A percentile compares a stretch with the other conserved stretches of the same genome.
These are phyloP conservation scores for Acromyrmex echinatior DNA, from an alignment of 1,140 invertebrate species.

Conservation along the genomic window DNA sequence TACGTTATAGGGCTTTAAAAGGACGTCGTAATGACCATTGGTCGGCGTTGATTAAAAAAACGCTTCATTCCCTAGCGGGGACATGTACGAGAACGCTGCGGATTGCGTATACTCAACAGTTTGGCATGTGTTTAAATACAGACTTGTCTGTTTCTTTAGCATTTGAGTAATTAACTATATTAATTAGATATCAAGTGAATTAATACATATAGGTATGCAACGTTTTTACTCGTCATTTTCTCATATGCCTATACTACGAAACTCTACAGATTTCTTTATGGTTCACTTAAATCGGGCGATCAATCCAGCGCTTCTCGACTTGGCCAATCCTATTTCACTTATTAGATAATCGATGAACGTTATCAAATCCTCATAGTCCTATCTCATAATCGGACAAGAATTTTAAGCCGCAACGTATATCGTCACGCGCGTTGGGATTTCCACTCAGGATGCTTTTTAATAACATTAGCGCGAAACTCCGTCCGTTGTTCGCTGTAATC, in stretches of 20 bases:
- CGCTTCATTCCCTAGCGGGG: constrained; percentile 52
- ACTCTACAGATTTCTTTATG: not conserved
- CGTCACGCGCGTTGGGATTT: constrained; percentile 63
- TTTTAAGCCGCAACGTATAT: not conserved
- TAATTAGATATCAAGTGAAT: constrained; percentile 2
- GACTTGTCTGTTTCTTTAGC: not conserved
- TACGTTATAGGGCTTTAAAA: constrained; percentile 82
- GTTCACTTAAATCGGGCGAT: not conserved
- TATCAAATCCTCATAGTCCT: not conserved
- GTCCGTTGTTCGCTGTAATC: constrained; percentile 74
- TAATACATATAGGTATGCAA: not conserved
- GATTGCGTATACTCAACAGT: constrained; percentile 33
- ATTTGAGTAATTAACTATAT: constrained; percentile 23
- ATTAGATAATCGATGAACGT: not conserved
- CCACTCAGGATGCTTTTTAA: constrained; percentile 78
- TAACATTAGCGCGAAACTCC: constrained; percentile 79
- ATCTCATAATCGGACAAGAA: constrained; percentile 9
- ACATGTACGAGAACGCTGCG: not conserved
- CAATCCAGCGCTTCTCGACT: not conserved
- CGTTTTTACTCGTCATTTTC: not conserved
- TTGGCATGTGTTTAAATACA: constrained; percentile 32
- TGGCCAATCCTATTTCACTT: not conserved
- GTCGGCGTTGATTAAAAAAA: constrained; percentile 82
- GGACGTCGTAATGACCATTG: constrained; percentile 81
- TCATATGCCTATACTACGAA: not conserved